phyloP scores from a whole-genome alignment of 2,113 vertebrate genomes.

The Rhagologus leucostigma region DNA sequence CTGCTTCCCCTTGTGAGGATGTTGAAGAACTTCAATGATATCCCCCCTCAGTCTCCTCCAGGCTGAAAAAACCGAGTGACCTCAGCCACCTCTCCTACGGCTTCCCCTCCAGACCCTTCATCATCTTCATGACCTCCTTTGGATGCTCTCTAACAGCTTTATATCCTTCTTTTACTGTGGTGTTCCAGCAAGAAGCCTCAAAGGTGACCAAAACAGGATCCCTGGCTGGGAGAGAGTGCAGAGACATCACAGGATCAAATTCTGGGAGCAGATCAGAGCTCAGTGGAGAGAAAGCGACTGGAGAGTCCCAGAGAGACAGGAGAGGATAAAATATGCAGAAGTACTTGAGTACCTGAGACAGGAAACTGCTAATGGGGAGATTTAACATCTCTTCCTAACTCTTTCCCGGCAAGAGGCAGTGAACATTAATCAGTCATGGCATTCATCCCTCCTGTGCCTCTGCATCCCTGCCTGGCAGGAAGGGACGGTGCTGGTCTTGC shows the following conservation, averaged over 20 bases:
- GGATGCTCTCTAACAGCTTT: background rate
- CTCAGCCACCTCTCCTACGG: background rate
- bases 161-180: background rate
- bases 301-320: background rate
- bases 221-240: background rate
- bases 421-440: background rate
- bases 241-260: background rate
- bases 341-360: background rate
- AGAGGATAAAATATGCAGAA: background rate
- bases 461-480: background rate
- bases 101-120: background rate
- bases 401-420: background rate
- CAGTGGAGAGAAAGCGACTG: background rate
- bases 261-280: background rate
- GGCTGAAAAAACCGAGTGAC: background rate
- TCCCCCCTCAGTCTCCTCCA: background rate
- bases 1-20: background rate
- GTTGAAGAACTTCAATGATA: fast-evolving
- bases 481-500: background rate
- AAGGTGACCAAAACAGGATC: background rate
- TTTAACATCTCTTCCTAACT: background rate
- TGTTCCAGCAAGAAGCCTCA: background rate
- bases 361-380: background rate
- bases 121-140: background rate
- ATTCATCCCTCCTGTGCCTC: background rate